phyloP scores from a whole-genome alignment of 2,888 invertebrate species.

The Noctua janthina region DNA sequence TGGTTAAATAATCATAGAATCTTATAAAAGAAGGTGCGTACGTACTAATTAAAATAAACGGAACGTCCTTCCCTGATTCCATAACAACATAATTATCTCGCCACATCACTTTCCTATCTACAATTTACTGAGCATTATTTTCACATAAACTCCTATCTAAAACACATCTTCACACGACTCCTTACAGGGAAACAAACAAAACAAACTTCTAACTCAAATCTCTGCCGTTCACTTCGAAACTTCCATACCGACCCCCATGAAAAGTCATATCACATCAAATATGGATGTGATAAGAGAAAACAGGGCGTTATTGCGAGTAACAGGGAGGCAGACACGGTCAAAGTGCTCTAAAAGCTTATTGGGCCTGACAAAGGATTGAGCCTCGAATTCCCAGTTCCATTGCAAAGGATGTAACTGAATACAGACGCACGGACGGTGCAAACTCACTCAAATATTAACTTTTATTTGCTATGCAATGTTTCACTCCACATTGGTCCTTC shows the following conservation, averaged over 20 bases:
- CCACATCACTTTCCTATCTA: conserved; percentile 44
- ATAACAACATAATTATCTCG: conserved; percentile 27
- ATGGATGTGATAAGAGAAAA: conserved; percentile 61
- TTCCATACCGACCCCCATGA: conserved; percentile 34
- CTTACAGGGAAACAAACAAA: conserved; percentile 37
- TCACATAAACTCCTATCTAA: conserved; percentile 57
- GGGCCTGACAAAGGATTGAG: conserved; percentile 63
- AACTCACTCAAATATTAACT: conserved; percentile 64
- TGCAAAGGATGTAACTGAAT: conserved; percentile 43
- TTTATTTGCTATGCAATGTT: conserved; percentile 53
- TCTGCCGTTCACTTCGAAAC: conserved; percentile 41
- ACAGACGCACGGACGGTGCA: conserved; percentile 31
- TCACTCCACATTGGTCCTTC: conserved; percentile 35
- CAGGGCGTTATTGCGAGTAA: conserved; percentile 49
- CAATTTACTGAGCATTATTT: conserved; percentile 62
- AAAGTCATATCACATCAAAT: conserved; percentile 59
- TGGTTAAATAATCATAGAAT: background rate
- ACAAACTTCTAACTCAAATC: conserved; percentile 51
- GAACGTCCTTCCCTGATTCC: conserved; percentile 14
- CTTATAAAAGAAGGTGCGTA: background rate
- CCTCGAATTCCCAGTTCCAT: conserved; percentile 55
- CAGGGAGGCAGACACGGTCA: conserved; percentile 54
- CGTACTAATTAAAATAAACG: conserved; percentile 2
- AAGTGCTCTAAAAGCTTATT: conserved; percentile 66
- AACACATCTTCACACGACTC: conserved; percentile 32